Base-by-base conservation (phyloP, 1,140 invertebrate genomes). In the Bursaphelenchus mucronatus region DNA sequence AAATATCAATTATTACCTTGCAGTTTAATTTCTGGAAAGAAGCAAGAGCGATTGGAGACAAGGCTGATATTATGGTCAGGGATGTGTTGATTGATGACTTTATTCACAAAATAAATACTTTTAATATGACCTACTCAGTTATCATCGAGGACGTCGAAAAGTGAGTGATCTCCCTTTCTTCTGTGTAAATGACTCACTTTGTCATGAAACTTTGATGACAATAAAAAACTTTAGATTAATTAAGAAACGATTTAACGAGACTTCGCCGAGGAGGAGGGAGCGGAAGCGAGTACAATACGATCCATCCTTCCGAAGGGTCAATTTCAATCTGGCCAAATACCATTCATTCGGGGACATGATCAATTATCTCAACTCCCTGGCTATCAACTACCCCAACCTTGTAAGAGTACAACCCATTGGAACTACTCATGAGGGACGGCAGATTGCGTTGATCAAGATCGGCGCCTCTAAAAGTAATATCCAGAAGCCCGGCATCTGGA, bases 321-420 rank as follows among this genome's bases (percentile, higher is more conserved):
- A 63, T 43, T 79, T 76, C 61, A 78, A 70, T 49, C 58, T 81
- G 8, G 70, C 73, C 11, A 55, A 66, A 57, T 79, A 79, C 52
- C 77, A 81, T 51, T 79, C 79, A 7, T 79, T 79, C 49, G 78
- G 73, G 5, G 76, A 81, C 45, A 75, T 81, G 46, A 79, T 79
- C 54, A 76, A 79, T 47, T 80, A 74, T 64, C 51, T 79, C 45
- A 80, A 80, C 55, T 69, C 70, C 2, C 55, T 80, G 43, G 78
- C 78, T 19, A 68, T 80, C 45, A 77, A 66, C 43, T 80, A 68
- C 63, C 78, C 78, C 4, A 66, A 77, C 45, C 50, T 75, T 8
- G 78, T 80, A 3, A 68, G 67, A 21, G 78, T 80, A 13, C 69
- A 73, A 45, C 78, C 78, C 13, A 80, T 80, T 61, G 78, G 78